Percentiles rank a stretch among this genome's conserved stretches.
Conservation (phyloP, 2,113 vertebrate genomes). For the Phaetusa simplex region DNA sequence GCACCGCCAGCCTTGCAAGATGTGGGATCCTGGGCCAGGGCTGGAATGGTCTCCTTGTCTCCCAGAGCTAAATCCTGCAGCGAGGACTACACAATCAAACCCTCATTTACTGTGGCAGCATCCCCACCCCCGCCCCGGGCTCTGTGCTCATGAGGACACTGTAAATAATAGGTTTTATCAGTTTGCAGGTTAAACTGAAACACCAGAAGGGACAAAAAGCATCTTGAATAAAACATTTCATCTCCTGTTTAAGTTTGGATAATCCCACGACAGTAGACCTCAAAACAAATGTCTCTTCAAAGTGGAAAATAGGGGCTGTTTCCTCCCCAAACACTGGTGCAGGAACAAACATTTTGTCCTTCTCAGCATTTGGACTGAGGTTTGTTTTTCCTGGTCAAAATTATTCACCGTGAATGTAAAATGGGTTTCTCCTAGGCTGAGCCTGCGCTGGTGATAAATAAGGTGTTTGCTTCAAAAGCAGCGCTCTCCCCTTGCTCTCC, state of each 20-base stretch:
- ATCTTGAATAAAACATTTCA: conserved; percentile 43
- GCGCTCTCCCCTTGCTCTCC: background rate
- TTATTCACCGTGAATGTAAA: background rate
- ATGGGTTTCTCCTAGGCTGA: background rate
- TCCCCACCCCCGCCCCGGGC: background rate
- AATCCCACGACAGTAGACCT: background rate
- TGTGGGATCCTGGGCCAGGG: background rate
- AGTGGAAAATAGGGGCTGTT: background rate
- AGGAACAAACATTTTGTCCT: background rate
- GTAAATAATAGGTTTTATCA: conserved; percentile 50
- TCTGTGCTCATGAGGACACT: background rate
- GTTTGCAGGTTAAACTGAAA: conserved; percentile 1
- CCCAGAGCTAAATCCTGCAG: background rate
- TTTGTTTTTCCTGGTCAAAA: background rate
- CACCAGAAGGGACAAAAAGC: conserved; percentile 36
- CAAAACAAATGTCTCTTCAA: conserved; percentile 5
- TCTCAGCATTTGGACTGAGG: background rate
- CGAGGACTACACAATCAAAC: background rate
- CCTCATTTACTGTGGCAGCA: background rate
- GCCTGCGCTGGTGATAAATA: background rate
- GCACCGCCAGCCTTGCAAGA: background rate
- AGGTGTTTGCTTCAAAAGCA: background rate
- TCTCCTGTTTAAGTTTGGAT: conserved; percentile 1
- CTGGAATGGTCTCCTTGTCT: background rate
- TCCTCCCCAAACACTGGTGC: background rate